Evolutionary conservation across 1,140 invertebrate genomes (phyloP), one percentile per base, ranked within the genome.

Genomic region (Augochlora pura): DNA sequence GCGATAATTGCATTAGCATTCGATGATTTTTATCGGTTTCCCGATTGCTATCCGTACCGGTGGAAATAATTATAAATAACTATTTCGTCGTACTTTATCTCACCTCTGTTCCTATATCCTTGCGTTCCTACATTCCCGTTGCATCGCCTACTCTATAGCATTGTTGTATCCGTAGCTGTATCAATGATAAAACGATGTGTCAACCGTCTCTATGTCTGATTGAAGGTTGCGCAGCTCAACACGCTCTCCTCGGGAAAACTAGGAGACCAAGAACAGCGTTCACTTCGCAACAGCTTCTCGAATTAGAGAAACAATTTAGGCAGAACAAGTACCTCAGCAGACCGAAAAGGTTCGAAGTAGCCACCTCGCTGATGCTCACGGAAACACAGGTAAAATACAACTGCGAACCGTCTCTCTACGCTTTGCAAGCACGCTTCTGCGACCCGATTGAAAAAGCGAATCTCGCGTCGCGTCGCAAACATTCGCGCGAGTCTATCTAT

Each of bases 261-360:
- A 94, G 99, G 68, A 94, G 99, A 82, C 99, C 99, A 0, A 94
- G 99, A 64, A 99, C 99, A 1, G 99, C 99, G 3, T 99, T 99
- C 94, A 99, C 99, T 0, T 98, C 97, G 18, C 98, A 99, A 91
- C 99, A 99, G 91, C 95, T 99, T 27, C 94, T 99, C 76, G 99
- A 99, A 93, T 93, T 99, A 87, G 99, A 99, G 93, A 98, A 99
- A 92, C 98, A 99, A 93, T 99, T 99, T 93, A 95, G 98, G 68
- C 97, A 99, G 94, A 99, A 99, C 94, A 99, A 99, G 93, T 99
- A 99, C 94, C 95, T 99, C 25, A 99, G 98, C 42, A 94, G 99
- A 87, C 99, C 99, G 2, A 99, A 99, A 93, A 94, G 99, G 89
- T 99, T 99, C 91, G 99, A 99, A 94, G 98, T 99, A 10, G 99